A percentile compares a stretch with the other conserved stretches of the same genome.
These are phyloP conservation scores for Phortica magna DNA, from an alignment of 2,888 invertebrate genomes.

Conservation along the genomic window DNA sequence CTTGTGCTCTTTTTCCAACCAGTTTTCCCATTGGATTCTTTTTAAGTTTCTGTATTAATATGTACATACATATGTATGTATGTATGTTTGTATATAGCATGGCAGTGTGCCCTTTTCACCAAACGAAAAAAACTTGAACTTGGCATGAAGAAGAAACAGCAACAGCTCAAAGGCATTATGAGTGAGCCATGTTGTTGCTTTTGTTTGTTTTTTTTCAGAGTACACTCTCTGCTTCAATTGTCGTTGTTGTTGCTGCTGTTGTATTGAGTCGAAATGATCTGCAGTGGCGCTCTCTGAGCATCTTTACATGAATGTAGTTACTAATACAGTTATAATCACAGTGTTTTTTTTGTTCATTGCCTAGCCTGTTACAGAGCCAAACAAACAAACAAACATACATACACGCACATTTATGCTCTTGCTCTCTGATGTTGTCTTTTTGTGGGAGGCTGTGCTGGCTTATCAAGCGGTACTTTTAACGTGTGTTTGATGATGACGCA, in stretches of 20 bases:
- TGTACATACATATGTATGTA: background rate
- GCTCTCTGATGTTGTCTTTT: too few species aligned
- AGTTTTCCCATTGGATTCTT: constrained; percentile 5
- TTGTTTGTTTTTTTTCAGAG: background rate
- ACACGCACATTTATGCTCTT: too few species aligned
- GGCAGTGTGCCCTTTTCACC: background rate
- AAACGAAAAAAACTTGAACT: background rate
- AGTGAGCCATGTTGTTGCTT: background rate
- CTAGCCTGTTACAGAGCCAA: too few species aligned
- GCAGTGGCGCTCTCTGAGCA: too few species aligned
- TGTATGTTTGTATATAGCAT: background rate
- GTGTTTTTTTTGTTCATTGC: too few species aligned
- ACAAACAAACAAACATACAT: too few species aligned
- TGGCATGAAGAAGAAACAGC: background rate
- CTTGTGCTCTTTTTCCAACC: constrained; percentile 5
- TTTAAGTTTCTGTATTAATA: background rate
- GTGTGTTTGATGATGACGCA: background rate
- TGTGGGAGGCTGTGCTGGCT: background rate
- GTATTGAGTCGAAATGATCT: too few species aligned
- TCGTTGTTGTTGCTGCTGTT: background rate
- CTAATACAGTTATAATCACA: too few species aligned
- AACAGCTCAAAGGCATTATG: background rate
- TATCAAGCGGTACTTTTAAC: constrained; percentile 9
- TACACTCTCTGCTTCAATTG: background rate
- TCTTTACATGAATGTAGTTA: too few species aligned